These are phyloP conservation scores for Lycaena phlaeas DNA, from an alignment of 2,888 invertebrate species.

Conservation along the genomic window DNA sequence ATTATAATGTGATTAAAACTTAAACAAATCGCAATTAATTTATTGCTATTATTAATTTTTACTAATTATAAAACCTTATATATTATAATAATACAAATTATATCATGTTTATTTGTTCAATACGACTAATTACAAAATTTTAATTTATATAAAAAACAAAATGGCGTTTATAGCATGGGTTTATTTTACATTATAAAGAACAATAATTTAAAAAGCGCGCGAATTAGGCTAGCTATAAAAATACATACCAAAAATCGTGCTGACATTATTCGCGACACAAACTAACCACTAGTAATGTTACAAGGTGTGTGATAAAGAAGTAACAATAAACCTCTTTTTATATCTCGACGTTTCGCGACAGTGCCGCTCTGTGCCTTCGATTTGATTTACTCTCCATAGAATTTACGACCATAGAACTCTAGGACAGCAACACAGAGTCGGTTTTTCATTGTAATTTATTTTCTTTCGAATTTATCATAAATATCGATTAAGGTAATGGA, in stretches of 20 bases:
- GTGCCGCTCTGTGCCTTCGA: slow-evolving; percentile 46
- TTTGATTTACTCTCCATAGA: slow-evolving; percentile 26
- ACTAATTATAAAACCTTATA: no score
- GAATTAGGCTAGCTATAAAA: background rate
- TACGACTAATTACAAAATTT: no score
- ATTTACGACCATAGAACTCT: slow-evolving; percentile 20
- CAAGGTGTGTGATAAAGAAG: slow-evolving; percentile 65
- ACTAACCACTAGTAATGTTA: slow-evolving; percentile 47
- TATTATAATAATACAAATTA: no score
- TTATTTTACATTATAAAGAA: no score
- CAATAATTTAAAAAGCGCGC: slow-evolving; percentile 8
- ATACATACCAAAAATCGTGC: slow-evolving; percentile 56
- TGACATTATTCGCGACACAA: slow-evolving; percentile 43
- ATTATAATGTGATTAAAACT: no score
- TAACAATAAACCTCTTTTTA: slow-evolving; percentile 69
- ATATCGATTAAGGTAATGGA: slow-evolving; percentile 15
- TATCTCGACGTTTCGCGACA: slow-evolving; percentile 71
- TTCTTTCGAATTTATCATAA: slow-evolving; percentile 11
- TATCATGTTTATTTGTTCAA: no score
- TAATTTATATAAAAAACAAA: no score
- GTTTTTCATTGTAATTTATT: background rate
- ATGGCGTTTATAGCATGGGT: no score
- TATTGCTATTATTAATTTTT: no score
- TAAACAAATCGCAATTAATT: no score
- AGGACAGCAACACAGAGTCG: slow-evolving; percentile 1